A percentile compares a stretch with the other conserved stretches of the same genome.
Conservation (phyloP, 2,113 vertebrate species). For the Labrus mixtus region DNA sequence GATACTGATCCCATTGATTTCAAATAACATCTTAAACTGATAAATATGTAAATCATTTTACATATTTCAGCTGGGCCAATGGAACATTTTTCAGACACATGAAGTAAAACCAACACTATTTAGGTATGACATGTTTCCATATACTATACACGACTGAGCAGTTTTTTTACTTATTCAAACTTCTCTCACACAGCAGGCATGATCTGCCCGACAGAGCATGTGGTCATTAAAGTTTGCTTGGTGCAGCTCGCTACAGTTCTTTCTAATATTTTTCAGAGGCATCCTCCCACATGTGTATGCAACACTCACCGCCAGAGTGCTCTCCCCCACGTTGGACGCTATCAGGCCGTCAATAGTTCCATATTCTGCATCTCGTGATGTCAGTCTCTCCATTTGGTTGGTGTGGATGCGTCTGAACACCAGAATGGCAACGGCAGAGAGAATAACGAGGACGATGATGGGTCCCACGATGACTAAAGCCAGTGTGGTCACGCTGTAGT, state of each 20-base stretch:
- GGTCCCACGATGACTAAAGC: constrained; percentile 88
- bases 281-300: not conserved
- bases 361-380: constrained; percentile 93
- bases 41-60: not conserved
- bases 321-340: constrained; percentile 97
- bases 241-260: not conserved
- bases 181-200: not conserved
- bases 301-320: constrained; percentile 95
- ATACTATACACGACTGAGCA: no score
- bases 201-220: not conserved
- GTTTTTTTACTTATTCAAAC: not conserved
- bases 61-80: not conserved
- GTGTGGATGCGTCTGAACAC: constrained; percentile 91
- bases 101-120: not conserved
- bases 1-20: no score
- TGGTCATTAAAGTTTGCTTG: not conserved
- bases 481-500: constrained; percentile 90
- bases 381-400: constrained; percentile 93
- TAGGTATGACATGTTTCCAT: no score
- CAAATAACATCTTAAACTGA: no score
- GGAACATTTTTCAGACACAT: not conserved
- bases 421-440: constrained; percentile 88
- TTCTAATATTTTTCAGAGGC: not conserved
- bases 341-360: constrained; percentile 97
- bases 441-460: constrained; percentile 88